Percentiles rank a stretch among this genome's conserved stretches.
These are phyloP conservation scores for Chorisops tibialis DNA, from an alignment of 2,888 invertebrate species.

Conservation along the genomic window DNA sequence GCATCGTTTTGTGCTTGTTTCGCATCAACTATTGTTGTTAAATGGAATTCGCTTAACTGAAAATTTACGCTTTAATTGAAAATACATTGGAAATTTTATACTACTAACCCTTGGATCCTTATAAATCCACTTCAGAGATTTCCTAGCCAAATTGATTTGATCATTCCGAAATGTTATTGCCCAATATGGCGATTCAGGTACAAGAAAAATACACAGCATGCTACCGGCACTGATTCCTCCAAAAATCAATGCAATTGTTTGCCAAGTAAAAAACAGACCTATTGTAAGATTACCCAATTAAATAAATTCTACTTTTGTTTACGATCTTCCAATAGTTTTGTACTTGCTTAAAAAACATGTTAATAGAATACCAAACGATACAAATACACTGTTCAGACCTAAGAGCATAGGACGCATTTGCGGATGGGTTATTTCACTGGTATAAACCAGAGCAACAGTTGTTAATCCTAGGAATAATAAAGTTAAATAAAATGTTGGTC, in stretches of 20 bases:
- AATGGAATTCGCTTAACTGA: conserved; percentile 26
- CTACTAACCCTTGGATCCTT: conserved; percentile 44
- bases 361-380: conserved; percentile 58
- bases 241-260: conserved; percentile 53
- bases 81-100: not conserved
- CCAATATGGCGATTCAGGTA: conserved; percentile 62
- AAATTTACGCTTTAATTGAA: not conserved
- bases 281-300: conserved; percentile 23
- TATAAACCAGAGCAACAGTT: conserved; percentile 57
- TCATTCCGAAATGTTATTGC: conserved; percentile 50
- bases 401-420: conserved; percentile 56
- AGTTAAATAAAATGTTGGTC: not conserved
- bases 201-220: conserved; percentile 45
- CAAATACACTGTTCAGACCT: conserved; percentile 58
- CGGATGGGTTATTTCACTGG: conserved; percentile 58
- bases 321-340: not conserved
- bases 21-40: conserved; percentile 7
- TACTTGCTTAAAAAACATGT: conserved; percentile 53
- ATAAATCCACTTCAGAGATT: conserved; percentile 54
- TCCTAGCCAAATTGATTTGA: conserved; percentile 45
- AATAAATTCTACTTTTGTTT: not conserved
- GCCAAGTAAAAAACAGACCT: conserved; percentile 53
- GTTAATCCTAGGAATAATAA: conserved; percentile 51
- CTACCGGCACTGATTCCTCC: conserved; percentile 46
- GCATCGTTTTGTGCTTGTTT: not conserved